These are phyloP conservation scores for Xiphydria camelus DNA, from an alignment of 2,888 invertebrate species.

Conservation along the genomic window DNA sequence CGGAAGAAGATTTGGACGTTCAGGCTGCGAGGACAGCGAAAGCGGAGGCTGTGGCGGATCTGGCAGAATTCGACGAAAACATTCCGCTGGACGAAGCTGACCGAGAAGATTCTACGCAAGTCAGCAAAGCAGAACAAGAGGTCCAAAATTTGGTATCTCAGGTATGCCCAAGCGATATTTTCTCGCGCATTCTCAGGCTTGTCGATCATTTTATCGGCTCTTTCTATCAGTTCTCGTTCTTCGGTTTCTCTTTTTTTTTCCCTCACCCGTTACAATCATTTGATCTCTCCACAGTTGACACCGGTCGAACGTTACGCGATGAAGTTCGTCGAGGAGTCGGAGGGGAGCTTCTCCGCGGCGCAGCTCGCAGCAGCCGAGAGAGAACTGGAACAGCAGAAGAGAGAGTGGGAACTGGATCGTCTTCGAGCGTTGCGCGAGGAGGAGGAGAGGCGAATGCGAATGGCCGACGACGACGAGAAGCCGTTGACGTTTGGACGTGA, in stretches of 20 bases:
- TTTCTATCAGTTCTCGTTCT: slow-evolving; percentile 11
- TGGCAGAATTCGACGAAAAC: slow-evolving; percentile 95
- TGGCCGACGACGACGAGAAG: slow-evolving; percentile 66
- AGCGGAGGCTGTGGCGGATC: slow-evolving; percentile 85
- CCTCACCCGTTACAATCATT: not conserved
- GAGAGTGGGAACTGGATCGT: slow-evolving; percentile 86
- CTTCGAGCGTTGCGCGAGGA: slow-evolving; percentile 72
- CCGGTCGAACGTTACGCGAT: slow-evolving; percentile 96
- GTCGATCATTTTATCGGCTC: slow-evolving; percentile 4
- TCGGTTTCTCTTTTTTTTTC: slow-evolving; percentile 17
- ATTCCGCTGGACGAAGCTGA: slow-evolving; percentile 79
- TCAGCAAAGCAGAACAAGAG: slow-evolving; percentile 75
- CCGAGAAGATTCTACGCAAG: slow-evolving; percentile 61
- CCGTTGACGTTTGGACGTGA: slow-evolving; percentile 76
- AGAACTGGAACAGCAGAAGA: slow-evolving; percentile 82
- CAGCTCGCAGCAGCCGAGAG: slow-evolving; percentile 87
- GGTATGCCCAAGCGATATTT: slow-evolving; percentile 56
- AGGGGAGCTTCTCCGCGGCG: slow-evolving; percentile 77
- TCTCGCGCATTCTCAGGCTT: not conserved
- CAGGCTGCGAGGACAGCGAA: slow-evolving; percentile 86
- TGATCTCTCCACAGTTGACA: slow-evolving; percentile 78
- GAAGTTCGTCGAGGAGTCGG: slow-evolving; percentile 86
- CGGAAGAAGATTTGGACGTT: slow-evolving; percentile 94
- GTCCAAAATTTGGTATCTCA: slow-evolving; percentile 73
- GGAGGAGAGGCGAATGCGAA: slow-evolving; percentile 65